phyloP scores from a whole-genome alignment of 2,113 vertebrate genomes.

The Gadus macrocephalus region DNA sequence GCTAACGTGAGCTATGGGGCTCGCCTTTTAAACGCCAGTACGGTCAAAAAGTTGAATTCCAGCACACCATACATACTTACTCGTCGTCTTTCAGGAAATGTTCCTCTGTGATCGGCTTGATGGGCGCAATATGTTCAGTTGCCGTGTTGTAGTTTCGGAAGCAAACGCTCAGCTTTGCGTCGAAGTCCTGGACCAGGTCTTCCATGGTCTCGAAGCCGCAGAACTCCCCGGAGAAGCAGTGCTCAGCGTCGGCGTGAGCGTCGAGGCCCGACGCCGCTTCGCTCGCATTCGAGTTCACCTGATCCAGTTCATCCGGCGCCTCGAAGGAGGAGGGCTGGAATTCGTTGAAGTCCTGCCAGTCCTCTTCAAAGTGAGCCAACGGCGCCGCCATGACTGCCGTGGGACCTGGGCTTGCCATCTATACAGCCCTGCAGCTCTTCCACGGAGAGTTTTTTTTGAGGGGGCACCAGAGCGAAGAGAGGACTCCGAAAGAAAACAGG shows the following conservation, averaged over 20 bases:
- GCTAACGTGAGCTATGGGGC: constrained; percentile 1
- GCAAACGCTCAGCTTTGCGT: constrained; percentile 85
- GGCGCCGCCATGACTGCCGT: constrained; percentile 83
- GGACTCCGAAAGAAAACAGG: background rate
- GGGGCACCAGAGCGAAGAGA: background rate
- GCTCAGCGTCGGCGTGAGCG: constrained; percentile 72
- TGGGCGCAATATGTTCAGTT: constrained; percentile 75
- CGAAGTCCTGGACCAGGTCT: constrained; percentile 81
- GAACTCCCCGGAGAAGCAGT: constrained; percentile 75
- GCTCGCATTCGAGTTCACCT: constrained; percentile 67
- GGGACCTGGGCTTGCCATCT: constrained; percentile 15
- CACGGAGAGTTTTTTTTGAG: constrained; percentile 9
- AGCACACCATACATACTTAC: constrained; percentile 72
- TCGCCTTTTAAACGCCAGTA: constrained; percentile 28
- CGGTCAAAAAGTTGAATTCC: background rate
- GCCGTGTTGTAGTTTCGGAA: constrained; percentile 78
- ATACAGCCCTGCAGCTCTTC: background rate
- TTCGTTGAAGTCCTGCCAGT: constrained; percentile 97
- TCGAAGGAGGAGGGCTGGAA: constrained; percentile 78
- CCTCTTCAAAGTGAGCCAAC: constrained; percentile 84
- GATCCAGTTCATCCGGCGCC: constrained; percentile 61
- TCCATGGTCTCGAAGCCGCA: constrained; percentile 77
- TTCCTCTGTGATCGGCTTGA: constrained; percentile 85
- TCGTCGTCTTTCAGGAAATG: constrained; percentile 86
- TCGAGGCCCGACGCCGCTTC: constrained; percentile 62